Percentiles rank a stretch among this genome's conserved stretches.
Evolutionary conservation across 2,113 vertebrate species (phyloP).

Genomic region (Myiopsitta monachus): DNA sequence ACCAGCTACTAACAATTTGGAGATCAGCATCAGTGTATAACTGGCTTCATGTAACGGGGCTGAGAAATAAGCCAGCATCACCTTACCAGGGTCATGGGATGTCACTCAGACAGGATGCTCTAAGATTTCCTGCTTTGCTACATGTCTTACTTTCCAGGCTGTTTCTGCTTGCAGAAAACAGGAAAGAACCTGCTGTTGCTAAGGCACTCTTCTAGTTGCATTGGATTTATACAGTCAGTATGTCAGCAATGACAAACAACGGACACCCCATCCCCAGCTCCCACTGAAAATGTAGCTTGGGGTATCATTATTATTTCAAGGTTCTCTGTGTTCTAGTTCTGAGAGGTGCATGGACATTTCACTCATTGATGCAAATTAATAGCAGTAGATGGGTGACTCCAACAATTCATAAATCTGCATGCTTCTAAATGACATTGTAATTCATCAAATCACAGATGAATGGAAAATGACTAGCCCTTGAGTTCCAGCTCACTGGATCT

Average conservation of each 20-base stretch:
- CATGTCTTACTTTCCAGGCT: neutral
- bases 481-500: neutral
- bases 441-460: conserved; percentile 31
- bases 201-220: neutral
- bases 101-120: neutral
- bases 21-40: neutral
- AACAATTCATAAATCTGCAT: conserved; percentile 46
- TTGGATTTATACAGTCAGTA: neutral
- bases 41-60: neutral
- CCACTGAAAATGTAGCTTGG: neutral
- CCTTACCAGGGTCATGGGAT: neutral
- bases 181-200: neutral
- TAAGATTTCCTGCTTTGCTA: neutral
- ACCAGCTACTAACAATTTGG: neutral
- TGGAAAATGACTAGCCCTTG: conserved; percentile 44
- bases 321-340: neutral
- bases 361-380: conserved; percentile 40
- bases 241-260: neutral
- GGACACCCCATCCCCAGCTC: neutral
- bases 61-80: neutral
- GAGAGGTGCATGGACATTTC: neutral
- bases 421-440: conserved; percentile 25
- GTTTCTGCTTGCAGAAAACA: neutral
- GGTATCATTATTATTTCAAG: conserved; percentile 5
- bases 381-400: neutral